Conservation (phyloP, 2,888 invertebrate genomes). For the Rhyacophila evoluta region DNA sequence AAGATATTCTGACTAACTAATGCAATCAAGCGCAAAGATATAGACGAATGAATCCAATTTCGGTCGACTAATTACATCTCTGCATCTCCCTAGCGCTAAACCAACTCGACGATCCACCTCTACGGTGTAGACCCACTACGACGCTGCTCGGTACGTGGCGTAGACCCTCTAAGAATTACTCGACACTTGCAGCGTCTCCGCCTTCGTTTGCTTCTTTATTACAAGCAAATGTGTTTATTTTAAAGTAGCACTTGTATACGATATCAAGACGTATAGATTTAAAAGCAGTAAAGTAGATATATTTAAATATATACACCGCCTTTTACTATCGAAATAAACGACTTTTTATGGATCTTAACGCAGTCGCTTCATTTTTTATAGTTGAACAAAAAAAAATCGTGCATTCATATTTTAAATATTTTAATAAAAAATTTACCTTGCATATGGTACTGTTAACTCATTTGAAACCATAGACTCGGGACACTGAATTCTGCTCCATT, state of each 20-base stretch:
- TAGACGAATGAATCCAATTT: slow-evolving; percentile 24
- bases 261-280: slow-evolving; percentile 22
- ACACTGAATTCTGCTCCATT: too few species aligned
- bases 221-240: slow-evolving; percentile 42
- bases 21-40: not conserved
- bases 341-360: not conserved
- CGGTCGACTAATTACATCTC: not conserved
- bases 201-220: slow-evolving; percentile 34
- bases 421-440: too few species aligned
- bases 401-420: too few species aligned
- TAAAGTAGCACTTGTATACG: slow-evolving; percentile 27
- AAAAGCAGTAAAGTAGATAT: not conserved
- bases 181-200: not conserved
- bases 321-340: not conserved
- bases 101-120: not conserved
- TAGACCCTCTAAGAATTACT: slow-evolving; percentile 25
- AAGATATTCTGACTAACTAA: slow-evolving; percentile 5
- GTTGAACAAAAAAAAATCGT: too few species aligned
- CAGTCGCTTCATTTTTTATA: too few species aligned
- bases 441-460: too few species aligned
- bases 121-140: not conserved
- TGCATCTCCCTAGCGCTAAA: not conserved
- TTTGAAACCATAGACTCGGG: too few species aligned
- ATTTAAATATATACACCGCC: not conserved
- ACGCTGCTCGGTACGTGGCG: not conserved